Base-by-base conservation (phyloP, 2,888 invertebrate genomes). In the Stenodema calcarata region DNA sequence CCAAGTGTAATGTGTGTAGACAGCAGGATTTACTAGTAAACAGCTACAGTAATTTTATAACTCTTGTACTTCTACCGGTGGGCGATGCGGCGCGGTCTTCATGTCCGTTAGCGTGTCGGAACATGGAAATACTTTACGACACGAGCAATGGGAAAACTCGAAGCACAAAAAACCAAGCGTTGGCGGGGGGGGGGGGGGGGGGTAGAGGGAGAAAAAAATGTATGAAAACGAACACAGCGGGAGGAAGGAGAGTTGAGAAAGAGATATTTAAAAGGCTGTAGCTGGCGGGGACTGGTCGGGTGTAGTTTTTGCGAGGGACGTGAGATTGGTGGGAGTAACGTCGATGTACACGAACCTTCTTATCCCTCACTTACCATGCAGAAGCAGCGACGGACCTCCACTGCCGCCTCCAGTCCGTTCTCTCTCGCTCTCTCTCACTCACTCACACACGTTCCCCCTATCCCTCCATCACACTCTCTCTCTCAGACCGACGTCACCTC, bases 331-430 rank as follows among this genome's bases (percentile, higher is more conserved):
- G 35, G 41, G 30, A 1, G 12, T 35, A 73, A 73, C 73, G 73
- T 73, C 73, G 35, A 35, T 18, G 73, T 28, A 41, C 73, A 73
- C 73, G 70, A 73, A 35, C 41, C 73, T 73, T 41, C 73, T 73
- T 73, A 73, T 73, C 73, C 73, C 73, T 30, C 73, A 73, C 73
- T 73, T 73, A 73, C 73, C 73, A 73, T 73, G 73, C 73, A 73
- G 73, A 73, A 35, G 73, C 73, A 73, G 73, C 73, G 35, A 73
- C 73, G 35, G 9, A 30, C 30, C 30, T 35, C 35, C 73, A 0
- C 7, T 35, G 0, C 35, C 73, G 35, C 30, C 27, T 30, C 27
- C 70, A n/a, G 27, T 0, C 27, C 1, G 2, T 18, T 0, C 28
- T 27, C 70, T 12, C 0, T 70, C 27, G n/a, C n/a, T n/a, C n/a